Conservation (phyloP, 2,888 invertebrate genomes). For the Melangyna quadrimaculata region DNA sequence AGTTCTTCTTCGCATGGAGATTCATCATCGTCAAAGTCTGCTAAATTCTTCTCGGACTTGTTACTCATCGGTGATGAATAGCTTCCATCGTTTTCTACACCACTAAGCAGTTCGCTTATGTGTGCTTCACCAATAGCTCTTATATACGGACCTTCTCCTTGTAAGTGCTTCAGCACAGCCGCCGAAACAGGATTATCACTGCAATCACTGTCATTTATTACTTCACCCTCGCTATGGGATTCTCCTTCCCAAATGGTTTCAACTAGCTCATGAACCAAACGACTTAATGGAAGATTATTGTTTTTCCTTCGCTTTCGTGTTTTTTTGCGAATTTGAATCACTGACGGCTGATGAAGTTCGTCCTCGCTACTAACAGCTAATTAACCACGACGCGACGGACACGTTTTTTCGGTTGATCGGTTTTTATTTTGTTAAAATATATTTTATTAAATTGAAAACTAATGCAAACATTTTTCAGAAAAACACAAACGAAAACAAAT, state of each 20-base stretch:
- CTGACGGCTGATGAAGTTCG: conserved; percentile 77
- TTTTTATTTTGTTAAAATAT: too few relatives aligned
- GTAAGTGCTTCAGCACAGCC: conserved; percentile 81
- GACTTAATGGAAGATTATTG: conserved; percentile 76
- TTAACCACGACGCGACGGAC: too few relatives aligned
- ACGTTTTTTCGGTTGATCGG: too few relatives aligned
- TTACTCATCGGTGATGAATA: conserved; percentile 96
- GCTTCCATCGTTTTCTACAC: conserved; percentile 90
- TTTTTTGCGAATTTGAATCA: conserved; percentile 79
- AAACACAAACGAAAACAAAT: too few relatives aligned
- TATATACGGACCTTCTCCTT: conserved; percentile 82
- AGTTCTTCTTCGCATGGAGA: conserved; percentile 93
- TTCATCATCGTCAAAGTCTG: conserved; percentile 95
- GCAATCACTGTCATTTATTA: conserved; percentile 80
- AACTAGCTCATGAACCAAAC: conserved; percentile 82
- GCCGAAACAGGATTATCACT: conserved; percentile 79
- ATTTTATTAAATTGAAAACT: too few relatives aligned
- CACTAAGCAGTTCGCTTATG: conserved; percentile 81
- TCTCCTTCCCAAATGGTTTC: conserved; percentile 85
- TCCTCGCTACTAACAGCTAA: conserved; percentile 80
- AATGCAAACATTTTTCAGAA: too few relatives aligned
- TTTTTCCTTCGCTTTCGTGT: conserved; percentile 79
- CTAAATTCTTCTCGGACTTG: conserved; percentile 96
- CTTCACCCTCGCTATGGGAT: too few relatives aligned
- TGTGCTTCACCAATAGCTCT: conserved; percentile 81